These are phyloP conservation scores for Ferdinandea cuprea DNA, from an alignment of 2,888 invertebrate genomes.

Conservation along the genomic window DNA sequence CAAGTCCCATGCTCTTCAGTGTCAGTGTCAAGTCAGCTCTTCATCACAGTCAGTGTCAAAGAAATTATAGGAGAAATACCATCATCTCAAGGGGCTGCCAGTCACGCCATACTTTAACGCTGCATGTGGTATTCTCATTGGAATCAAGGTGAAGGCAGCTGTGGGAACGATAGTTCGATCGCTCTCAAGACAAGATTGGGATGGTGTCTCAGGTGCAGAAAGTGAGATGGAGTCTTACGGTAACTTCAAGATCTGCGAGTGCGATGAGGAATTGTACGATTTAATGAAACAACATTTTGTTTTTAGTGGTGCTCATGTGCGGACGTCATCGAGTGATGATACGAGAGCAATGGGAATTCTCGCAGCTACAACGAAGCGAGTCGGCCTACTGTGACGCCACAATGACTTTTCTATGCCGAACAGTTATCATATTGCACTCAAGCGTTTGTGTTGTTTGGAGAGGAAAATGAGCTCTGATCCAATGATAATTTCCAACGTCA, in stretches of 20 bases:
- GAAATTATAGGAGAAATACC: neutral
- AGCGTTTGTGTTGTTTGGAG: constrained; percentile 59
- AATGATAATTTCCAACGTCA: constrained; percentile 29
- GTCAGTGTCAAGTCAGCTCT: no score
- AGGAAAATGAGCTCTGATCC: constrained; percentile 42
- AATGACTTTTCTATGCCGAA: constrained; percentile 46
- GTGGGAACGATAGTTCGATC: no score
- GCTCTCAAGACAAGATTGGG: no score
- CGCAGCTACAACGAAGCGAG: constrained; percentile 32
- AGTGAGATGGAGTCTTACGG: neutral
- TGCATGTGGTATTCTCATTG: constrained; percentile 29
- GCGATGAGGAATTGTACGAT: neutral
- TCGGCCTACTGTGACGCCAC: constrained; percentile 72
- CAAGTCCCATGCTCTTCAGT: constrained; percentile 1
- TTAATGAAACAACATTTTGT: neutral
- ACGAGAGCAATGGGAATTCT: constrained; percentile 23
- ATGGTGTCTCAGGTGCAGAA: constrained; percentile 17
- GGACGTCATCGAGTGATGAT: neutral
- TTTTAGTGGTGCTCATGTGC: neutral
- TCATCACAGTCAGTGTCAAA: constrained; percentile 9
- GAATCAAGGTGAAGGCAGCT: constrained; percentile 8
- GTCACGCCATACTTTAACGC: constrained; percentile 12
- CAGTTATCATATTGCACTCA: constrained; percentile 43
- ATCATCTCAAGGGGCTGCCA: no score
- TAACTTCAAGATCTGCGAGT: neutral